Evolutionary conservation across 2,797 vertebrate species (phyloP).

Genomic region (Acanthurus leucopareius): DNA sequence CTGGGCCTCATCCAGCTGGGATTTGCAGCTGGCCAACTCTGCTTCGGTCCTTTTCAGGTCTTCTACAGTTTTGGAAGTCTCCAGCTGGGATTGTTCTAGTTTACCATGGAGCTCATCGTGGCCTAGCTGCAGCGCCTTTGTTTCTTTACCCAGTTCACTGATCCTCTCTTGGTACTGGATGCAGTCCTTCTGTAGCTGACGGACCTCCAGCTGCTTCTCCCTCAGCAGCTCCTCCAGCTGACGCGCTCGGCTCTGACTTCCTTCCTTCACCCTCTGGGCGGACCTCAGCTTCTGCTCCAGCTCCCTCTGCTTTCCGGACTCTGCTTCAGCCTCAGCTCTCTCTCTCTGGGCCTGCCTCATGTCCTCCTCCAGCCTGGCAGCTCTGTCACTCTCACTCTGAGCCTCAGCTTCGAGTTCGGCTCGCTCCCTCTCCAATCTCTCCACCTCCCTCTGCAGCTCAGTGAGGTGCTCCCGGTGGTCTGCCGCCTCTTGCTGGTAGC

Average conservation of each 20-base stretch:
- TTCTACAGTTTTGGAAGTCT: conserved; percentile 80
- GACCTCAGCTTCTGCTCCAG: conserved; percentile 91
- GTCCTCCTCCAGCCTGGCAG: conserved; percentile 90
- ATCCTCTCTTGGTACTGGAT: conserved; percentile 95
- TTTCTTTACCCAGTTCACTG: conserved; percentile 89
- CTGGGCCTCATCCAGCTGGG: conserved; percentile 87
- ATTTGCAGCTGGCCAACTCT: conserved; percentile 86
- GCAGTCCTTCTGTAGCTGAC: conserved; percentile 94
- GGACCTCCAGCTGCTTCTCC: conserved; percentile 96
- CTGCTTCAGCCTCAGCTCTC: conserved; percentile 85
- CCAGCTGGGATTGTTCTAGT: conserved; percentile 80
- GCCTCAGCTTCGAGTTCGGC: conserved; percentile 83
- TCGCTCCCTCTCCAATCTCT: conserved; percentile 79
- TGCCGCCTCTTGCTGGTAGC: conserved; percentile 94
- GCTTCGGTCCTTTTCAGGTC: conserved; percentile 82
- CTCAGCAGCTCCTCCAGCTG: conserved; percentile 96
- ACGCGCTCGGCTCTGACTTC: conserved; percentile 86
- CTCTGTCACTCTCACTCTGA: conserved; percentile 79
- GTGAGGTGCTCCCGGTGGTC: conserved; percentile 85
- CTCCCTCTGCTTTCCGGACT: conserved; percentile 88
- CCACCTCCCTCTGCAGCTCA: conserved; percentile 77
- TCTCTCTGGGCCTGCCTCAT: conserved; percentile 90
- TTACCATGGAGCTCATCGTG: conserved; percentile 86
- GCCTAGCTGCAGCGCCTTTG: conserved; percentile 89
- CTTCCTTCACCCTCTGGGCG: conserved; percentile 86